phyloP scores from a whole-genome alignment of 2,888 invertebrate species.

The Blastobasis lacticolella region DNA sequence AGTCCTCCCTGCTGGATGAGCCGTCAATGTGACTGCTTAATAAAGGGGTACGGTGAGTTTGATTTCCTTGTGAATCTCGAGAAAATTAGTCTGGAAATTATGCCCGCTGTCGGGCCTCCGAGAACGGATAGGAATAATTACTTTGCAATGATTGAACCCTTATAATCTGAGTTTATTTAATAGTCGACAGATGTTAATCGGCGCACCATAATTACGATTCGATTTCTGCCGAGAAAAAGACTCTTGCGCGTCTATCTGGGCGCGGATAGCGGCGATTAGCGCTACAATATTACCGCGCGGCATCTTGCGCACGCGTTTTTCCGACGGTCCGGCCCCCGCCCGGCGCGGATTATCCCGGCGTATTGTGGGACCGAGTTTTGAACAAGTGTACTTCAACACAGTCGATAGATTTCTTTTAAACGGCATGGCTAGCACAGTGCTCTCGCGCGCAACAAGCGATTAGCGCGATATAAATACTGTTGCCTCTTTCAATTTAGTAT shows the following conservation, averaged over 20 bases:
- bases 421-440: too few relatives aligned
- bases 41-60: conserved; percentile 60
- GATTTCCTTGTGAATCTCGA: conserved; percentile 70
- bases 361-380: too few relatives aligned
- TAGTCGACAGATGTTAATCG: conserved; percentile 74
- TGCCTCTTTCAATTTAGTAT: too few relatives aligned
- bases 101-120: conserved; percentile 40
- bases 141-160: conserved; percentile 72
- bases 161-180: conserved; percentile 70
- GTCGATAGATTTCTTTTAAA: too few relatives aligned
- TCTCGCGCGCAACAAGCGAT: too few relatives aligned
- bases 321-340: neutral
- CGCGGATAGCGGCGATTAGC: conserved; percentile 33
- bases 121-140: conserved; percentile 74
- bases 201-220: conserved; percentile 64
- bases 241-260: conserved; percentile 32
- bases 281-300: conserved; percentile 22
- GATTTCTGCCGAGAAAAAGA: conserved; percentile 67
- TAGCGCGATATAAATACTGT: too few relatives aligned
- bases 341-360: too few relatives aligned
- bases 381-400: too few relatives aligned
- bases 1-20: neutral
- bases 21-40: conserved; percentile 64
- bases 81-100: conserved; percentile 56
- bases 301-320: neutral